phyloP scores from a whole-genome alignment of 2,797 vertebrate species.

The Geotrypetes seraphini region DNA sequence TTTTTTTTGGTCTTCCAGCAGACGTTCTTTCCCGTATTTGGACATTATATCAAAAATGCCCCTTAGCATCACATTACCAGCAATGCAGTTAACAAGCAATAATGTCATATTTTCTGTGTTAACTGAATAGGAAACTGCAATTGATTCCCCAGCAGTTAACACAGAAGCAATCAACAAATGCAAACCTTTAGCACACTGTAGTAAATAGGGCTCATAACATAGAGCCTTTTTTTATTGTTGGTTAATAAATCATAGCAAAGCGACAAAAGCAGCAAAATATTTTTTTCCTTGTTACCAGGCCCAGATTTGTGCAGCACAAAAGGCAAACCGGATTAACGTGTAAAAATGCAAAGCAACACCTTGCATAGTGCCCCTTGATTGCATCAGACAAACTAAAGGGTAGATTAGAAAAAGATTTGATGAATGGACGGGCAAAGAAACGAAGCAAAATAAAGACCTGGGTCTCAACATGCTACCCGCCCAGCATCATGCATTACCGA shows the following conservation, averaged over 20 bases:
- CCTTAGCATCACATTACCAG: too few species aligned
- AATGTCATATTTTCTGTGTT: too few species aligned
- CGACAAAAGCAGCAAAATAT: conserved; percentile 22
- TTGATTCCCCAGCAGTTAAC: too few species aligned
- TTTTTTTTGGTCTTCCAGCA: too few species aligned
- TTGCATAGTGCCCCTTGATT: conserved; percentile 23
- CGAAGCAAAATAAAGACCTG: conserved; percentile 12
- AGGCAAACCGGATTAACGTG: conserved; percentile 27
- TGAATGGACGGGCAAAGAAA: conserved; percentile 26
- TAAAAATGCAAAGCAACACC: conserved; percentile 28
- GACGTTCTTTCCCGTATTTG: too few species aligned
- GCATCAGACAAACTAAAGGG: conserved; percentile 32
- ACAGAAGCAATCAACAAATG: too few species aligned
- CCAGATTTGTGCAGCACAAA: conserved; percentile 24
- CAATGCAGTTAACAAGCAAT: too few species aligned
- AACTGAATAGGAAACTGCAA: too few species aligned
- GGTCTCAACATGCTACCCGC: conserved; percentile 13
- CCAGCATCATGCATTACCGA: conserved; percentile 4
- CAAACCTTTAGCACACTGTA: too few species aligned
- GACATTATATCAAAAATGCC: too few species aligned
- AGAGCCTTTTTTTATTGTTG: too few species aligned
- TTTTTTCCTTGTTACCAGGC: conserved; percentile 14
- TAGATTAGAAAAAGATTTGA: conserved; percentile 32
- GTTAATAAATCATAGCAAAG: conserved; percentile 27
- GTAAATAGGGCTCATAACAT: too few species aligned